Evolutionary conservation across 2,888 invertebrate genomes (phyloP).

Genomic region (Ophion ventricosus): DNA sequence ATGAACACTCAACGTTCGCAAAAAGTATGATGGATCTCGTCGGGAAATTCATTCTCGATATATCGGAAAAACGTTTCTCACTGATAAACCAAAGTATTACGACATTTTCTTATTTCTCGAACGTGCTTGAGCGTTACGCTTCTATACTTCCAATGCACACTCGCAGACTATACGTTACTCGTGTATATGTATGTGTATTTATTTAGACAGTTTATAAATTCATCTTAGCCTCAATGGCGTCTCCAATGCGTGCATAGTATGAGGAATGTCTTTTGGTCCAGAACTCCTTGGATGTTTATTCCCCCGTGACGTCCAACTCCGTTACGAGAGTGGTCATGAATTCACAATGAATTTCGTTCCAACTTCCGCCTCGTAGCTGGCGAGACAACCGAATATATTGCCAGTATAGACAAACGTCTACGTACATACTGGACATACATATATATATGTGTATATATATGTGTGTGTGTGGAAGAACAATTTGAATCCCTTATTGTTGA

Average conservation of each 20-base stretch:
- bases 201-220: not conserved
- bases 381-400: slow-evolving; percentile 33
- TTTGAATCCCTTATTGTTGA: too few relatives aligned
- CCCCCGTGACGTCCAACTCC: slow-evolving; percentile 39
- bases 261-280: slow-evolving; percentile 29
- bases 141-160: too few relatives aligned
- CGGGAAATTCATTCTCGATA: not conserved
- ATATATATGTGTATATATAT: not conserved
- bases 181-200: not conserved
- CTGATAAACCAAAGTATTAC: not conserved
- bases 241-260: slow-evolving; percentile 1
- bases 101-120: slow-evolving; percentile 1
- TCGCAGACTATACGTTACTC: not conserved
- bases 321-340: slow-evolving; percentile 58
- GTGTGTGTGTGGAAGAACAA: not conserved
- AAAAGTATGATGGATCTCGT: too few relatives aligned
- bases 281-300: slow-evolving; percentile 19
- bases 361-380: slow-evolving; percentile 44
- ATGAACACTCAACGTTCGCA: too few relatives aligned
- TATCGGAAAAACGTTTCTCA: slow-evolving; percentile 1
- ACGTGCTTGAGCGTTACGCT: not conserved
- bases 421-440: not conserved
- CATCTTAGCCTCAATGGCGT: slow-evolving; percentile 36
- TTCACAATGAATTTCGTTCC: slow-evolving; percentile 61
- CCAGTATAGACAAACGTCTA: not conserved